Evolutionary conservation across 2,797 vertebrate genomes (phyloP).

Genomic region (Cuniculus paca): DNA sequence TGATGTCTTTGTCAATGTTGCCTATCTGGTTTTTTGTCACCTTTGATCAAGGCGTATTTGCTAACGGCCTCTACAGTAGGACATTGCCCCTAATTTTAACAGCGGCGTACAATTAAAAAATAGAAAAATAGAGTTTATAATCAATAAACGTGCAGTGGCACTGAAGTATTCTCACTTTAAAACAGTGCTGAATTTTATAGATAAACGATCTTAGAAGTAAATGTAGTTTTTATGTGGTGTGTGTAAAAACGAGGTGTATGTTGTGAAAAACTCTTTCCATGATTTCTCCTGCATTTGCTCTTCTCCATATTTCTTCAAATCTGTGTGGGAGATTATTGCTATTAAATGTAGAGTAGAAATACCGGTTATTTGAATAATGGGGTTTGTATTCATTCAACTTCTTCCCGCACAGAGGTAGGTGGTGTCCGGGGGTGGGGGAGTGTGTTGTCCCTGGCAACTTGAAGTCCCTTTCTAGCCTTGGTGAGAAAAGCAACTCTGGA

Average conservation of each 20-base stretch:
- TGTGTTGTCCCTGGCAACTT: not conserved
- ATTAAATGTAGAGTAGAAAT: not conserved
- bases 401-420: not conserved
- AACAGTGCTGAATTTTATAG: not conserved
- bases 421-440: no score
- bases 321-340: no score
- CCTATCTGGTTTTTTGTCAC: not conserved
- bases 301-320: not conserved
- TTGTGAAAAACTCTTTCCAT: not conserved
- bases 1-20: not conserved
- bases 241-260: not conserved
- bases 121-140: not conserved
- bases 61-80: not conserved
- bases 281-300: not conserved
- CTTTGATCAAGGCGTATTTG: not conserved
- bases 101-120: not conserved
- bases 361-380: not conserved
- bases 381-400: not conserved
- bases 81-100: not conserved
- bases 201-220: not conserved
- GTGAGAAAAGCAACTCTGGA: not conserved
- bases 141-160: not conserved
- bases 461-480: not conserved
- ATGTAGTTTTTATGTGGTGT: not conserved
- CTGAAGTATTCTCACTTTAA: constrained; percentile 13